phyloP scores from a whole-genome alignment of 2,888 invertebrate genomes.

The Scaptomyza caliginosa region DNA sequence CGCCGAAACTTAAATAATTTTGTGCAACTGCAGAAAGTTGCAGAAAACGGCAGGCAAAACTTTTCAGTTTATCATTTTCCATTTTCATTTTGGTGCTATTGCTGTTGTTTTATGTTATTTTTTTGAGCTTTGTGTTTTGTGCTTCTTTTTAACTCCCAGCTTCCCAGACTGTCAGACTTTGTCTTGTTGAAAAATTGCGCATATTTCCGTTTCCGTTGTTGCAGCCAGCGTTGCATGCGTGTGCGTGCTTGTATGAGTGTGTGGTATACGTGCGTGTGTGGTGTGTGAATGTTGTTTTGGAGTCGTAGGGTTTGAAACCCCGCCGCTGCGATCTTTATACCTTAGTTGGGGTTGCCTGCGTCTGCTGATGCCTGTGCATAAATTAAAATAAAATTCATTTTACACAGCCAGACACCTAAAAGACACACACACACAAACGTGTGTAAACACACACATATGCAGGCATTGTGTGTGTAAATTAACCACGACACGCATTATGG shows the following conservation, averaged over 20 bases:
- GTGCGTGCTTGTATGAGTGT: conserved; percentile 7
- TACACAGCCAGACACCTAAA: conserved; percentile 31
- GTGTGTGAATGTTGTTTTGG: conserved; percentile 16
- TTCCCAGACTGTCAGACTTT: conserved; percentile 62
- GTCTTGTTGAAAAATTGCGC: conserved; percentile 79
- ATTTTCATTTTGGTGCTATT: conserved; percentile 1
- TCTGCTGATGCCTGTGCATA: conserved; percentile 64
- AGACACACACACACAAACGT: conserved; percentile 9
- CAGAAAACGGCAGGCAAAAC: conserved; percentile 49
- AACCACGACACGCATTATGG: conserved; percentile 49
- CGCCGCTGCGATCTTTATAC: conserved; percentile 42
- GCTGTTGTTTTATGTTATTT: conserved; percentile 4
- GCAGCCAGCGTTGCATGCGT: conserved; percentile 18
- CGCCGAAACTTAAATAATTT: conserved; percentile 67
- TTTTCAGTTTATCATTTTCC: conserved; percentile 60
- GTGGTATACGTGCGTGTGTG: no score
- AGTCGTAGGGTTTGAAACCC: conserved; percentile 26
- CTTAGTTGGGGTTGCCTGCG: conserved; percentile 49
- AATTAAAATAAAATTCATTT: conserved; percentile 69
- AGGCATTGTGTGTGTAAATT: conserved; percentile 40
- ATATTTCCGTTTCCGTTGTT: conserved; percentile 76
- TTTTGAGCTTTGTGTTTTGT: conserved; percentile 3
- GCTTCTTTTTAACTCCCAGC: conserved; percentile 14
- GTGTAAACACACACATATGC: neutral
- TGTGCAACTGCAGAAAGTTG: conserved; percentile 62